These are phyloP conservation scores for Rotaria magnacalcarata DNA, from an alignment of 2,888 invertebrate genomes.

Conservation along the genomic window DNA sequence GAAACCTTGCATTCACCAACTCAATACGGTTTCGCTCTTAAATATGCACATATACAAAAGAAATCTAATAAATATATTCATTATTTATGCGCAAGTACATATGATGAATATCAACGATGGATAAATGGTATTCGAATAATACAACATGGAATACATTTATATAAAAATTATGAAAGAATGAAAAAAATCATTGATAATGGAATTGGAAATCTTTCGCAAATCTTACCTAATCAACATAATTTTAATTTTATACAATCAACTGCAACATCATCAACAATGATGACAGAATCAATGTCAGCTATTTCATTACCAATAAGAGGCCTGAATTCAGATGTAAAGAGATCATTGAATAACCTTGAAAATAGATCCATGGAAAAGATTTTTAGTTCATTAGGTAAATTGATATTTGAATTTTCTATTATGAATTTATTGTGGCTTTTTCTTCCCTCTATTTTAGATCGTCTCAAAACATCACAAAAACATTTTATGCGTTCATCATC, in stretches of 20 bases:
- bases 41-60: constrained; percentile 83
- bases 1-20: constrained; percentile 97
- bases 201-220: background rate
- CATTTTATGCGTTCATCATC: constrained; percentile 23
- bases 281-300: background rate
- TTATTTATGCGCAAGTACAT: constrained; percentile 91
- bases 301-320: constrained; percentile 2
- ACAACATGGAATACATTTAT: constrained; percentile 67
- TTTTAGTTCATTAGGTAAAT: constrained; percentile 13
- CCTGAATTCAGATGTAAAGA: background rate
- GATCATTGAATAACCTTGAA: background rate
- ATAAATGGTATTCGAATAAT: constrained; percentile 90
- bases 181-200: background rate
- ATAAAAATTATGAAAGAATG: constrained; percentile 70
- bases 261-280: background rate
- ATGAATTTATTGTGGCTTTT: background rate
- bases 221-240: background rate
- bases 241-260: constrained; percentile 26
- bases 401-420: background rate
- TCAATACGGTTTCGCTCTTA: constrained; percentile 89
- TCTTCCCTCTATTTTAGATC: background rate
- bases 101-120: constrained; percentile 79
- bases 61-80: constrained; percentile 87
- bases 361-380: background rate
- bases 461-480: background rate